Conservation (phyloP, 2,113 vertebrate species). For the Pseudorasbora parva region DNA sequence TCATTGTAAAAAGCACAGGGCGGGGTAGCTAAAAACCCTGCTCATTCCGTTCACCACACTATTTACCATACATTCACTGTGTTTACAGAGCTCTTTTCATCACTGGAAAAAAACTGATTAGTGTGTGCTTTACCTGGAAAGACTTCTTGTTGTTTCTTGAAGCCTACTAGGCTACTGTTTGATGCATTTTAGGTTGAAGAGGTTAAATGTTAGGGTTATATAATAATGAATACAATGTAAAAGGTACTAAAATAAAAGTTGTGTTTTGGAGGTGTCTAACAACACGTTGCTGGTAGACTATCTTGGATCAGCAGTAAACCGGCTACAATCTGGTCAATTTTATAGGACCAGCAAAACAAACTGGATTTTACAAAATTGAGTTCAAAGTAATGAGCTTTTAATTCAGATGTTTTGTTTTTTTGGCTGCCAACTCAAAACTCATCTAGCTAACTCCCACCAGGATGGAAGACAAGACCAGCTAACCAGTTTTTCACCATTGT, state of each 20-base stretch:
- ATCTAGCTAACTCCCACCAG: background rate
- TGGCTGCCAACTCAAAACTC: background rate
- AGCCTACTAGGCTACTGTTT: background rate
- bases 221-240: background rate
- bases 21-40: background rate
- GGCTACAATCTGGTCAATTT: background rate
- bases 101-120: background rate
- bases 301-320: background rate
- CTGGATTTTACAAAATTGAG: background rate
- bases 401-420: background rate
- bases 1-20: background rate
- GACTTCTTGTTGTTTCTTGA: background rate
- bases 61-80: background rate
- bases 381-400: background rate
- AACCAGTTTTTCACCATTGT: background rate
- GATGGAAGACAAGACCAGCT: background rate
- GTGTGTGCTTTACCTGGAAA: background rate
- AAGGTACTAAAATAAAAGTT: background rate
- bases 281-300: background rate
- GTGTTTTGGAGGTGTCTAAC: background rate
- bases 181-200: background rate
- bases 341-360: background rate
- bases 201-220: background rate
- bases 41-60: background rate
- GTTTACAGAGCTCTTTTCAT: background rate